Evolutionary conservation across 2,888 invertebrate genomes (phyloP), one percentile per base, ranked within the genome.

Genomic region (Caenorhabditis plicata): DNA sequence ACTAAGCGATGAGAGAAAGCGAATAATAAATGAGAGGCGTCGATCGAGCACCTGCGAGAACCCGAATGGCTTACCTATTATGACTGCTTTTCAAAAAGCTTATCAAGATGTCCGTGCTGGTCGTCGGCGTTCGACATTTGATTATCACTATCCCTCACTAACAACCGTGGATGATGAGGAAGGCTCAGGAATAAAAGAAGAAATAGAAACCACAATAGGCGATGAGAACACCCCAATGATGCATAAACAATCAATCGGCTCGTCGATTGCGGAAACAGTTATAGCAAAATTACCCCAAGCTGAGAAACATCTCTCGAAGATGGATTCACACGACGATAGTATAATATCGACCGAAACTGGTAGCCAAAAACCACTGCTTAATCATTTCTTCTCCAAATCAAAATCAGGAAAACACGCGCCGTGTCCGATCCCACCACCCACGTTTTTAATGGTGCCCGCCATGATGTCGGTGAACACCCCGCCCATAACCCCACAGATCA

Each of bases 381-480:
- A 50, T n/a, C n/a, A n/a, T n/a, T n/a, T n/a, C n/a, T n/a, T n/a
- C n/a, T n/a, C n/a, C n/a, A n/a, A n/a, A n/a, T n/a, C n/a, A n/a
- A n/a, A n/a, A n/a, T n/a, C n/a, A n/a, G n/a, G n/a, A n/a, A n/a
- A n/a, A n/a, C n/a, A n/a, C 0, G 45, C 49, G 9, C 64, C 62
- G 9, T 22, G 42, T 19, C 48, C 60, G 17, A 72, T 72, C 17
- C 72, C 69, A 26, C 65, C 72, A 8, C 70, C 72, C 9, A 68
- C 72, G 3, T 72, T 70, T 48, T 54, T 72, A 5, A 68, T 72
- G 70, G 70, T 72, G 9, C 72, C 72, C 5, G 72, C 72, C 9
- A 64, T 68, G 60, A 72, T 72, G 72, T 43, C 63, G 15, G 48
- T 72, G 8, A 69, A 68, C 46, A 72, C 72, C 4, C 69, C 71